Percentiles rank a stretch among this genome's conserved stretches.
Conservation (phyloP, 1,140 invertebrate species). For the Bilobella aurantiaca region DNA sequence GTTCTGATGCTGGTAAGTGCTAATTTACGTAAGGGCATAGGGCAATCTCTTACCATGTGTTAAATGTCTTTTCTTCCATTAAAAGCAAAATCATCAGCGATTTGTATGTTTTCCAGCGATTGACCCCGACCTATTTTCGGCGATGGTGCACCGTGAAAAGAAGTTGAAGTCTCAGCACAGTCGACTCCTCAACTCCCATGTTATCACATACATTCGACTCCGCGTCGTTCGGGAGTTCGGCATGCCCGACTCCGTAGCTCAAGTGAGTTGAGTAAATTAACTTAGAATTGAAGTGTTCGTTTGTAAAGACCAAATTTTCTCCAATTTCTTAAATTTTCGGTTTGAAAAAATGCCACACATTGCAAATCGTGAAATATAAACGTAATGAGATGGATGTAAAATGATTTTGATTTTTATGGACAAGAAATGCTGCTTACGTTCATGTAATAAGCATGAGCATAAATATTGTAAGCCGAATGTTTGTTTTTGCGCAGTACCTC, state of each 20-base stretch:
- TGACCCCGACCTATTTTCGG: slow-evolving; percentile 1
- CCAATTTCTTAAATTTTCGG: no score
- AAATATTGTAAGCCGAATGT: neutral
- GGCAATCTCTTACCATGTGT: no score
- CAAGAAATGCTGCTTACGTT: no score
- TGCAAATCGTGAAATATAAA: no score
- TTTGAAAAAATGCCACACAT: no score
- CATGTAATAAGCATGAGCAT: neutral
- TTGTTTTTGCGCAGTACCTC: neutral
- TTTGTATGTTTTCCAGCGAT: neutral
- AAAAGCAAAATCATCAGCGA: neutral
- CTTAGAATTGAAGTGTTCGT: no score
- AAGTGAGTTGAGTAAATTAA: neutral
- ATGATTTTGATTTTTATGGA: no score
- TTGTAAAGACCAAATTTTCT: no score
- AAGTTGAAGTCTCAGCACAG: slow-evolving; percentile 2
- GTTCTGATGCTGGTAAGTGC: no score
- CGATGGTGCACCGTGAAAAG: neutral
- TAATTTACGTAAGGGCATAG: no score
- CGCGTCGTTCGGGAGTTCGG: neutral
- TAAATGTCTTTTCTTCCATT: neutral
- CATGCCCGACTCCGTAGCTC: slow-evolving; percentile 3
- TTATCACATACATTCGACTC: neutral
- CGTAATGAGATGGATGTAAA: no score
- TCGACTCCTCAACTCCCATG: neutral